Percentiles rank a stretch among this genome's conserved stretches.
These are phyloP conservation scores for Acrocephalus arundinaceus DNA, from an alignment of 2,113 vertebrate genomes.

Conservation along the genomic window DNA sequence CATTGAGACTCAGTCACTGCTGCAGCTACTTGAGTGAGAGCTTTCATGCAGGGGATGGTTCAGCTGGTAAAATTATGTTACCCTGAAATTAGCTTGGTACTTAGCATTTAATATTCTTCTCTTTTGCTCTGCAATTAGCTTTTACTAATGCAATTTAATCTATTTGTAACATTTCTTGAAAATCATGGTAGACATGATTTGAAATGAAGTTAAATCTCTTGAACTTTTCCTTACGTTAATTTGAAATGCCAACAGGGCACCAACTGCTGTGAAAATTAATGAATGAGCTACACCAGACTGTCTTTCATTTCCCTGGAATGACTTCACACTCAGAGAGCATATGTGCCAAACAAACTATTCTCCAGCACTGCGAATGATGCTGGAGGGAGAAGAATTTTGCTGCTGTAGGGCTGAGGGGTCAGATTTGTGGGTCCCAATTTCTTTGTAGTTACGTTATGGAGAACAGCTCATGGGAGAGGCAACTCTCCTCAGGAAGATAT, in stretches of 20 bases:
- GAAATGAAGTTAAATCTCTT: constrained; percentile 70
- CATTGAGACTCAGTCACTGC: background rate
- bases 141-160: constrained; percentile 68
- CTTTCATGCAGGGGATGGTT: constrained; percentile 12
- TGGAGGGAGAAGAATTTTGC: background rate
- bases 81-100: constrained; percentile 50
- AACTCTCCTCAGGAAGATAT: background rate
- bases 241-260: constrained; percentile 76
- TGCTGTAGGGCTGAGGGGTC: background rate
- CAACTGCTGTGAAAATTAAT: constrained; percentile 81
- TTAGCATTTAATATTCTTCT: constrained; percentile 63
- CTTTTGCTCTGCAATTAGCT: constrained; percentile 68
- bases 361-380: constrained; percentile 1
- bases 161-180: constrained; percentile 67
- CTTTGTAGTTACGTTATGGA: background rate
- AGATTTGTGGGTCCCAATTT: background rate
- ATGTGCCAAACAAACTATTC: constrained; percentile 49
- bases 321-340: constrained; percentile 56
- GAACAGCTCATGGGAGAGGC: background rate
- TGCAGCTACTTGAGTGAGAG: background rate
- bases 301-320: constrained; percentile 71
- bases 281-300: constrained; percentile 67
- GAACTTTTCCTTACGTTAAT: constrained; percentile 71
- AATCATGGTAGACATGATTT: constrained; percentile 65
- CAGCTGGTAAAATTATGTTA: constrained; percentile 24